phyloP scores from a whole-genome alignment of 2,113 vertebrate species.

The Canis aureus region DNA sequence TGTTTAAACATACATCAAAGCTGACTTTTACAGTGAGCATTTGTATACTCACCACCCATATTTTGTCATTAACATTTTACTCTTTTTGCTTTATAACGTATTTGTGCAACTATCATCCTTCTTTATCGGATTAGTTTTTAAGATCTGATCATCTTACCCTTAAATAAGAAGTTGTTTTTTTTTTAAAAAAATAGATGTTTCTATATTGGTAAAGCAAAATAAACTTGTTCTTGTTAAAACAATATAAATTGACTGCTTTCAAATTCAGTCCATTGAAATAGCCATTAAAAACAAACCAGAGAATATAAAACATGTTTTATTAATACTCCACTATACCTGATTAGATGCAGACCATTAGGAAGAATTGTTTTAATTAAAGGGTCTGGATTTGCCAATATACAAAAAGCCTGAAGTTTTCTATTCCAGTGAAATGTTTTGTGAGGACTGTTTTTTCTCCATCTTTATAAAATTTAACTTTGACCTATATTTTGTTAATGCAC shows the following conservation, averaged over 20 bases:
- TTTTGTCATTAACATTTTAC: neutral
- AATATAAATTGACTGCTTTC: constrained; percentile 21
- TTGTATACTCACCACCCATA: neutral
- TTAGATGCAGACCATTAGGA: neutral
- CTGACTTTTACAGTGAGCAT: neutral
- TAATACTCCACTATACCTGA: neutral
- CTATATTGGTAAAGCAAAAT: constrained; percentile 17
- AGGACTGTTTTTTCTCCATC: neutral
- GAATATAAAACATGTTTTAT: constrained; percentile 43
- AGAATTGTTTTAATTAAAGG: constrained; percentile 58
- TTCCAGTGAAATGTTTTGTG: neutral
- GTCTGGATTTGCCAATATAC: neutral
- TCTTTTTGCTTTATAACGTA: neutral
- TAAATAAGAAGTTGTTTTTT: constrained; percentile 17
- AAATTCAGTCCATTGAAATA: neutral
- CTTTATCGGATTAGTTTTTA: constrained; percentile 41
- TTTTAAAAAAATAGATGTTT: neutral
- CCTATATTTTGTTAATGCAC: constrained; percentile 16
- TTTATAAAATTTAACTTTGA: constrained; percentile 59
- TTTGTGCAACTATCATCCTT: neutral
- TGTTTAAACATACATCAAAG: neutral
- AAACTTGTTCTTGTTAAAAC: constrained; percentile 43
- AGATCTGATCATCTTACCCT: neutral
- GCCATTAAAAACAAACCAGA: constrained; percentile 47
- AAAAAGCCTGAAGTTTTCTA: constrained; percentile 23